Evolutionary conservation across 1,140 invertebrate species (phyloP), one percentile per base, ranked within the genome.

Genomic region (Ceratina calcarata): DNA sequence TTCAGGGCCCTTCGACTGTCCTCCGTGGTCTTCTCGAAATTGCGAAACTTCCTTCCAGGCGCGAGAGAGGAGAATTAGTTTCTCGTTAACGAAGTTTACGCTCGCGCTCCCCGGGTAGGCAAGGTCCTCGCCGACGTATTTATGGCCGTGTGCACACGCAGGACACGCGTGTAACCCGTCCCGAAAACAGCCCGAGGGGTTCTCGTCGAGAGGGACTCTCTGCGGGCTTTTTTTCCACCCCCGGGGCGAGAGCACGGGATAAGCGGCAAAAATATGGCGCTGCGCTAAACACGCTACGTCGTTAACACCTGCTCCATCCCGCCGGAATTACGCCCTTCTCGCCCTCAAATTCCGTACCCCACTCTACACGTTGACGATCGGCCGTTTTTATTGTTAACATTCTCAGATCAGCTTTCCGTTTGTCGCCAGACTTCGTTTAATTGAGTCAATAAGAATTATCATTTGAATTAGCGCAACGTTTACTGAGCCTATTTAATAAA

Each of bases 21-120:
- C 27, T 18, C 27, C 37, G 37, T 45, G 15, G 3, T 55, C 24
- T 24, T 67, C 68, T 58, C 68, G 51, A 86, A 86, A 86, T 86
- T 83, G 84, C 85, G 79, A 86, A 86, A 86, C 80, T 86, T 86
- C 80, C 85, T 86, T 86, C 83, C 73, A 84, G 61, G 32, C 68
- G 74, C 74, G 70, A 70, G 61, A 60, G 72, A 76, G 81, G 90
- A 89, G 90, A 91, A 92, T 92, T 91, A 92, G 90, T 90, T 88
- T 89, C 88, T 91, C 90, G 90, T 92, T 92, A 92, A 91, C 88
- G 81, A 91, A 91, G 88, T 92, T 91, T 91, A 90, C 88, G 88
- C 85, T 89, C 72, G 75, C 81, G 85, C 84, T 89, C 20, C 65
- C 16, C 3, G 37, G 67, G 16, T 24, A 71, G 72, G 57, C 77